Base-by-base conservation (phyloP, 2,113 vertebrate genomes). In the Toxostoma redivivum region DNA sequence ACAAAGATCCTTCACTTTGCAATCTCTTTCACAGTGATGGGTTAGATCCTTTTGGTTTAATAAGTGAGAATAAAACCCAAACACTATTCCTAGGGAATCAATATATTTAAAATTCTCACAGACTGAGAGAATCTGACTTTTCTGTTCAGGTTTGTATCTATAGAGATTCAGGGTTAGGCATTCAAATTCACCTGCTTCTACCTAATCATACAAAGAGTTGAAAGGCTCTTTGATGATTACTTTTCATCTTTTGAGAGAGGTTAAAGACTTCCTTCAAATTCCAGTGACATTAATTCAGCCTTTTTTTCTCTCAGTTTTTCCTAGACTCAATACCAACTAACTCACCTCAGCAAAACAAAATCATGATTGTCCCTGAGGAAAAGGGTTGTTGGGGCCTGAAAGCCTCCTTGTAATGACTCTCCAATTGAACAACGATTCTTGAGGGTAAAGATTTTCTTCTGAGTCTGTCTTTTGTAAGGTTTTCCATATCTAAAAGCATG, bases 1-100 rank as follows among this genome's bases (percentile, higher is more conserved):
- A 81, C 27, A 73, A 50, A 58, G 33, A 51, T 42, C 12, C 45
- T 42, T 25, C 42, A 17, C 30, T 67, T 71, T 21, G 5, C 16
- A 44, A 0, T 31, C 11, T 28, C 15, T 65, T 31, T 28, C 69
- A 69, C 6, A 53, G 31, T 12, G 15, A 71, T 0, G 0, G 6
- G 11, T 18, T 45, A 69, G 53, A 69, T 19, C 37, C 28, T 53
- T 1, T 3, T 5, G 15, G 10, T 35, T 81, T 38, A 67, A 28
- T 2, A 19, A 37, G 24, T 25, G 54, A 33, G 9, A 9, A 57
- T 42, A 65, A 51, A 65, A 47, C 45, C 0, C 2, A 7, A 38
- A 2, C 11, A 31, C 11, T 72, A 4, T 44, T 82, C 15, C 54
- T 31, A 20, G 17, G n/a, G 22, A 86, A 69, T 60, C 25, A 21